Conservation (phyloP, 2,113 vertebrate genomes). For the Saguinus imperator region DNA sequence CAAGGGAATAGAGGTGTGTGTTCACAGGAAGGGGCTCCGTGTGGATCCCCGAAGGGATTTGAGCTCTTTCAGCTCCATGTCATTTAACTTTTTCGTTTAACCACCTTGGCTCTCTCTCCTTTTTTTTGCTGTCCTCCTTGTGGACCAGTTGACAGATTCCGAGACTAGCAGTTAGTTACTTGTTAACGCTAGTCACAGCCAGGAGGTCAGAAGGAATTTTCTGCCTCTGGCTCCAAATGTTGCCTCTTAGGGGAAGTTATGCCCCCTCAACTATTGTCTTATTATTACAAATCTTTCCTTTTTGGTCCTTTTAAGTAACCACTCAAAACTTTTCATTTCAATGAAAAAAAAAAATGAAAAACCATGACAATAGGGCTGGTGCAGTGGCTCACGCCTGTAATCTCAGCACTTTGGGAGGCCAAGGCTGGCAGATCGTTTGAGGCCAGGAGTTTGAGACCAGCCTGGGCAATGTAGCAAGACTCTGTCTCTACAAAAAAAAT, state of each 20-base stretch:
- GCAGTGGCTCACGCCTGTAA: too few relatives aligned
- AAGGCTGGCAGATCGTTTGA: too few relatives aligned
- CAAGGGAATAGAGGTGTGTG: neutral
- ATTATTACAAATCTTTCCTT: neutral
- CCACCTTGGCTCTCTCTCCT: neutral
- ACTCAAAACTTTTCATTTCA: neutral
- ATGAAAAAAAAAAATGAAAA: slow-evolving; percentile 6
- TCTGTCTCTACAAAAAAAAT: too few relatives aligned
- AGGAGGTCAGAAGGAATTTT: neutral
- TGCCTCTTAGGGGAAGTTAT: neutral
- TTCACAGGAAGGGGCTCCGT: neutral
- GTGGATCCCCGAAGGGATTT: neutral
- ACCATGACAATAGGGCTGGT: too few relatives aligned
- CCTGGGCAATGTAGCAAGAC: too few relatives aligned
- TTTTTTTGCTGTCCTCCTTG: neutral
- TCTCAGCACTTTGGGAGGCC: too few relatives aligned
- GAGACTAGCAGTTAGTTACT: neutral
- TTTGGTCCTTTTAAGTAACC: neutral
- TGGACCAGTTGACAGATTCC: neutral
- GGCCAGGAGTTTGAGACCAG: too few relatives aligned
- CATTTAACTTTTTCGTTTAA: neutral
- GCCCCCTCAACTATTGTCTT: neutral
- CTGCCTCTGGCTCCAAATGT: slow-evolving; percentile 2
- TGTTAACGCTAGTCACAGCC: neutral
- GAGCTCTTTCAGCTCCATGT: neutral